Conservation (phyloP, 2,113 vertebrate species). For the Phoenicopterus ruber region DNA sequence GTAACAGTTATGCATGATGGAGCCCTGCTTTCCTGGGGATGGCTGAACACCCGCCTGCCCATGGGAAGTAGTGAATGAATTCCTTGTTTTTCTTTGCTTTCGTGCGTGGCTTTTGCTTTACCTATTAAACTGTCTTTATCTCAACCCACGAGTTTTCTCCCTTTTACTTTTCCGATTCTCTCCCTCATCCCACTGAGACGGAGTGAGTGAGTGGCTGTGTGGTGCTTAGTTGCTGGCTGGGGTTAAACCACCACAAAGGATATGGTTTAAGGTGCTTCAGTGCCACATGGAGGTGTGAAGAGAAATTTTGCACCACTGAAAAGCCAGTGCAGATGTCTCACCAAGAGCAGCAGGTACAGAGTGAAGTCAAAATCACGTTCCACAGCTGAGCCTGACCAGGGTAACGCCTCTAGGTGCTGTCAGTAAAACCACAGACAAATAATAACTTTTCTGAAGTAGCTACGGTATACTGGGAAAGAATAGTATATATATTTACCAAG, state of each 20-base stretch:
- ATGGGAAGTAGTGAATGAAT: too few species aligned
- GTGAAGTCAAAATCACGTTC: not conserved
- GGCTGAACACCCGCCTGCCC: too few species aligned
- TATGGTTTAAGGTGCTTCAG: not conserved
- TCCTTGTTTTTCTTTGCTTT: too few species aligned
- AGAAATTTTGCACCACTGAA: not conserved
- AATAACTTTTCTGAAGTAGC: not conserved
- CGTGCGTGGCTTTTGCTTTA: too few species aligned
- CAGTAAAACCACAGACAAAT: not conserved
- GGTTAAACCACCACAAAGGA: not conserved
- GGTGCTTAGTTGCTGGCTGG: too few species aligned
- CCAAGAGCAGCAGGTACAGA: not conserved
- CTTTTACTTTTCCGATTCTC: too few species aligned
- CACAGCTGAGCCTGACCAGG: not conserved
- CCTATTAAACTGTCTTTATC: too few species aligned
- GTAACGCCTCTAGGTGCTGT: not conserved
- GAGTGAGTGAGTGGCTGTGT: too few species aligned
- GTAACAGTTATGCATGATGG: too few species aligned
- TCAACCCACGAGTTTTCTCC: too few species aligned
- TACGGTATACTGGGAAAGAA: not conserved
- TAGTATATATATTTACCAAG: not conserved
- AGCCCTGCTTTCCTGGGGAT: too few species aligned
- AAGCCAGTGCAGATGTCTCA: not conserved
- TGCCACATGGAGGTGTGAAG: not conserved
- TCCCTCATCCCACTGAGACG: too few species aligned